Evolutionary conservation across 1,140 invertebrate species (phyloP).

Genomic region (Zophobas morio): DNA sequence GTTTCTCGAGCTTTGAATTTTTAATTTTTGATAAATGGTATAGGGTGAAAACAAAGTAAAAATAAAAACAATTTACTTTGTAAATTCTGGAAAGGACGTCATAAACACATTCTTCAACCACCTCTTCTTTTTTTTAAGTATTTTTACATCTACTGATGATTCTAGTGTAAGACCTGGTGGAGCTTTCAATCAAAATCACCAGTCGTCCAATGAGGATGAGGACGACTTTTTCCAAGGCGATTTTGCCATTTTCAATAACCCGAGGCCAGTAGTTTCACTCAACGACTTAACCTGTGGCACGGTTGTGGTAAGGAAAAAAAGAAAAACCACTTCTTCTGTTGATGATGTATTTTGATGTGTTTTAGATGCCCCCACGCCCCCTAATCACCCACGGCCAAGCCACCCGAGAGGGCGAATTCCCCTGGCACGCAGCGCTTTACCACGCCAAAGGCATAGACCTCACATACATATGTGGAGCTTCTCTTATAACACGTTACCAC

Average conservation of each 20-base stretch:
- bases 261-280: conserved; percentile 3
- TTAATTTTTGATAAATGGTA: no score
- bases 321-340: not conserved
- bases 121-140: no score
- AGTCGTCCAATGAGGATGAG: conserved; percentile 48
- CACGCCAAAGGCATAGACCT: conserved; percentile 62
- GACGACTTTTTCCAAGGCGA: conserved; percentile 63
- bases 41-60: no score
- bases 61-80: no score
- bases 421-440: conserved; percentile 65
- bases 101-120: no score
- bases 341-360: not conserved
- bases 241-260: conserved; percentile 50
- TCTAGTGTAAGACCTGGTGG: conserved; percentile 47
- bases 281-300: conserved; percentile 58
- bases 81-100: no score
- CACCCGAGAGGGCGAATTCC: conserved; percentile 64
- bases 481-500: conserved; percentile 80
- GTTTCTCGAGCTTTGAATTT: no score
- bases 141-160: no score
- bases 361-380: conserved; percentile 59
- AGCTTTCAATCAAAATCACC: conserved; percentile 8
- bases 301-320: conserved; percentile 62
- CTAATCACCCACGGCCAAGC: conserved; percentile 64
- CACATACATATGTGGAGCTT: conserved; percentile 83